phyloP scores from a whole-genome alignment of 1,140 invertebrate species.

The Calliphora vicina region DNA sequence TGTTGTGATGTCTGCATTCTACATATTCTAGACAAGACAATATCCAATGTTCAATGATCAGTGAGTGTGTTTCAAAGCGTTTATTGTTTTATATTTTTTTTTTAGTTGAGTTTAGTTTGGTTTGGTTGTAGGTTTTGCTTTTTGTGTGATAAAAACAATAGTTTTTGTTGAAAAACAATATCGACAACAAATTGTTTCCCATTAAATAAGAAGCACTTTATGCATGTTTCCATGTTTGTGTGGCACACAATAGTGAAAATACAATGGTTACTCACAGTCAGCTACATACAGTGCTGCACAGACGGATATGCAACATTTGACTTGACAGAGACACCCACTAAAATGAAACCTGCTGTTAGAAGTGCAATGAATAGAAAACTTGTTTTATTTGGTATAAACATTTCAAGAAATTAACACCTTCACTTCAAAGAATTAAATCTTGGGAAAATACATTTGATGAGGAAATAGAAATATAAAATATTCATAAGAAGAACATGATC shows the following conservation, averaged over 20 bases:
- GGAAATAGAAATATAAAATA: too few species aligned
- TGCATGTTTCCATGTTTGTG: not conserved
- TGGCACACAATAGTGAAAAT: not conserved
- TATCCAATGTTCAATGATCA: too few species aligned
- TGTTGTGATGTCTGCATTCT: too few species aligned
- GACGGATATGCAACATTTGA: not conserved
- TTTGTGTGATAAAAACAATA: too few species aligned
- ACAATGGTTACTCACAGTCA: not conserved
- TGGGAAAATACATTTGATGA: too few species aligned
- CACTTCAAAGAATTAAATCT: not conserved
- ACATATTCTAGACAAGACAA: too few species aligned
- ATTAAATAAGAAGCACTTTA: not conserved
- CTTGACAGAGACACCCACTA: not conserved
- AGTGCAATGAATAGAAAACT: not conserved
- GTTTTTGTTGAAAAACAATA: not conserved
- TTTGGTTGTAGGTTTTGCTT: too few species aligned
- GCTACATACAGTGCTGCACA: not conserved
- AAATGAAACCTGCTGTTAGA: not conserved
- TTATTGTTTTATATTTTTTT: too few species aligned
- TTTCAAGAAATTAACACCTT: not conserved
- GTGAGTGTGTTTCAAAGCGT: too few species aligned
- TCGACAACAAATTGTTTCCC: conserved; percentile 8
- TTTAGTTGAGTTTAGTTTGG: too few species aligned
- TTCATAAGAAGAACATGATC: too few species aligned
- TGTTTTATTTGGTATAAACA: not conserved